Base-by-base conservation (phyloP, 2,888 invertebrate species). In the Allygus modestus region DNA sequence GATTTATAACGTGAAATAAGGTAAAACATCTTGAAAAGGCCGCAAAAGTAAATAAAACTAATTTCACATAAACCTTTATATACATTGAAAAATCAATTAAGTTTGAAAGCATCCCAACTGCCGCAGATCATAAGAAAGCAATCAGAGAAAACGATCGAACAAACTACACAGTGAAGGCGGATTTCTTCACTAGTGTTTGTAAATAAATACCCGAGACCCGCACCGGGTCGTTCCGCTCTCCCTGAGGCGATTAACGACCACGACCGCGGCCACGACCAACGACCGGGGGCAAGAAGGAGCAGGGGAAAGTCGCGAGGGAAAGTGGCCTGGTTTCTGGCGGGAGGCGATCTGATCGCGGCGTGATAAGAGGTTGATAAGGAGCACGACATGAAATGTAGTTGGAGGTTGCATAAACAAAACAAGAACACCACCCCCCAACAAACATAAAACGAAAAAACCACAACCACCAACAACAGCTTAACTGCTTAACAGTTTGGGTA, bases 191-290 rank as follows among this genome's bases (percentile, higher is more conserved):
- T 65, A 2, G 28, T 65, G 65, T 65, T 26, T 12, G 65, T 65
- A 65, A 65, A 65, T 65, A 65, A 65, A 2, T 0, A 2, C 4
- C 7, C 9, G 2, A 17, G 46, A 17, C 54, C 54, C 23, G 23
- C 54, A n/a, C n/a, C n/a, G n/a, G 54, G 28, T 28, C 28, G 65
- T 65, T 65, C 65, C 65, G 65, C 65, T 65, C 65, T 65, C 65
- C 28, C 65, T 2, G 65, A 23, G 65, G 54, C 20, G 7, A 23
- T 7, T 54, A 54, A 54, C 4, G 54, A 23, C 20, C 54, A 15
- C 23, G 54, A 54, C 54, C 9, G 23, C 9, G 54, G 11, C 54
- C 54, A 46, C 46, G 46, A 46, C 46, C 11, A 20, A 23, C 11
- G 54, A 23, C 20, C 54, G 54, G 20, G 54, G 54, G 54, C 54